These are phyloP conservation scores for Oligia latruncula DNA, from an alignment of 2,888 invertebrate species.

Conservation along the genomic window DNA sequence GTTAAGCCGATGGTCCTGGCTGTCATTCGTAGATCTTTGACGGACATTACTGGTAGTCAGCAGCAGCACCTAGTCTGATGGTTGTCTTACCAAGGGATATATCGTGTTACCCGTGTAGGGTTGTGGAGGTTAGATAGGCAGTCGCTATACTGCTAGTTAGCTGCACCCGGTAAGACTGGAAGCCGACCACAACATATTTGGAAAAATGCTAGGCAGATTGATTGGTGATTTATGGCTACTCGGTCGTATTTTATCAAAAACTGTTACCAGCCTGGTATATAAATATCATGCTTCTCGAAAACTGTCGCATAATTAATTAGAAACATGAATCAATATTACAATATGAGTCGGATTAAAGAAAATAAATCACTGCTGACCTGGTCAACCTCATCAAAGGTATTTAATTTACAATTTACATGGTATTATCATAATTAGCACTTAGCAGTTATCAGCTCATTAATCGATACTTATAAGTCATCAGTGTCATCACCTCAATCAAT, in stretches of 20 bases:
- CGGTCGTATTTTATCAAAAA: not conserved
- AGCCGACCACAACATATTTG: too few species aligned
- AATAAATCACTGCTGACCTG: conserved; percentile 26
- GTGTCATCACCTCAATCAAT: conserved; percentile 1
- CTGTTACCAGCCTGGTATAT: not conserved
- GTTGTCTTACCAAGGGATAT: not conserved
- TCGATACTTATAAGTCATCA: not conserved
- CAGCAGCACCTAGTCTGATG: not conserved
- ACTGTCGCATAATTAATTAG: conserved; percentile 17
- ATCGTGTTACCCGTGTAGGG: not conserved
- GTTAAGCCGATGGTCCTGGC: not conserved
- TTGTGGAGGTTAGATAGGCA: not conserved
- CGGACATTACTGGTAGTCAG: not conserved
- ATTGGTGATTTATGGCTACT: not conserved
- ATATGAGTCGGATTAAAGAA: conserved; percentile 19
- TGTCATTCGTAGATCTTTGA: not conserved
- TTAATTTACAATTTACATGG: conserved; percentile 57
- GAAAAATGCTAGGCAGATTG: too few species aligned
- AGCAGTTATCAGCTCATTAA: conserved; percentile 14
- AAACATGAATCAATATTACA: conserved; percentile 28
- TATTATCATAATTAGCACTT: conserved; percentile 38
- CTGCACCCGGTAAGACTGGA: not conserved
- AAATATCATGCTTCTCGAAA: conserved; percentile 20
- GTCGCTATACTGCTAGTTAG: not conserved
- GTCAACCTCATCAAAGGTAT: conserved; percentile 41